Percentiles rank a stretch among this genome's conserved stretches.
Conservation (phyloP, 2,888 invertebrate genomes). For the Volucella inanis region DNA sequence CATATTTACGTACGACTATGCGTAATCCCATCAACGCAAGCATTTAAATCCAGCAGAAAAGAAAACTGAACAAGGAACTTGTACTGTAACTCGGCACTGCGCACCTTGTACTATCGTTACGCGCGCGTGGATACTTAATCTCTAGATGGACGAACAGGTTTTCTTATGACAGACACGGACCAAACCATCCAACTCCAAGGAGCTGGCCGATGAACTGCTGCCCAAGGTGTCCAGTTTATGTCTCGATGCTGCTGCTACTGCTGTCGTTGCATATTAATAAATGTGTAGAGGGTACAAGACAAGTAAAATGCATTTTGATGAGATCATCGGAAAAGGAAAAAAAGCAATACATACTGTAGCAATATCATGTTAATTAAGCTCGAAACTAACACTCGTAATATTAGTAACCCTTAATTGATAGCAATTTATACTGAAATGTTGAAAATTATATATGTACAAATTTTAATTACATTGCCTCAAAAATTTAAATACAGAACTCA, state of each 20-base stretch:
- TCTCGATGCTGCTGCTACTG: background rate
- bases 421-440: constrained; percentile 18
- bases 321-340: constrained; percentile 29
- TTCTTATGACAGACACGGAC: constrained; percentile 4
- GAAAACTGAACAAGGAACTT: constrained; percentile 54
- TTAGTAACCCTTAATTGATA: constrained; percentile 24
- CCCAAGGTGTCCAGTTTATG: constrained; percentile 49
- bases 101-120: constrained; percentile 65
- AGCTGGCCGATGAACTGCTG: constrained; percentile 59
- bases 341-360: background rate
- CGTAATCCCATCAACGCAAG: background rate
- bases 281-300: constrained; percentile 33
- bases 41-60: constrained; percentile 6
- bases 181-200: constrained; percentile 24
- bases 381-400: constrained; percentile 34
- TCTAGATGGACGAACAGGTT: constrained; percentile 55
- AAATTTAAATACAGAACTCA: background rate
- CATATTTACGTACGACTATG: background rate
- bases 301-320: constrained; percentile 55
- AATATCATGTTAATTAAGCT: constrained; percentile 30
- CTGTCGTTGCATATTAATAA: constrained; percentile 19
- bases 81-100: constrained; percentile 5
- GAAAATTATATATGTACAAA: constrained; percentile 11
- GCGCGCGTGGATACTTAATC: constrained; percentile 53
- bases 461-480: background rate